These are phyloP conservation scores for Archivesica marissinica DNA, from an alignment of 1,140 invertebrate genomes.

Conservation along the genomic window DNA sequence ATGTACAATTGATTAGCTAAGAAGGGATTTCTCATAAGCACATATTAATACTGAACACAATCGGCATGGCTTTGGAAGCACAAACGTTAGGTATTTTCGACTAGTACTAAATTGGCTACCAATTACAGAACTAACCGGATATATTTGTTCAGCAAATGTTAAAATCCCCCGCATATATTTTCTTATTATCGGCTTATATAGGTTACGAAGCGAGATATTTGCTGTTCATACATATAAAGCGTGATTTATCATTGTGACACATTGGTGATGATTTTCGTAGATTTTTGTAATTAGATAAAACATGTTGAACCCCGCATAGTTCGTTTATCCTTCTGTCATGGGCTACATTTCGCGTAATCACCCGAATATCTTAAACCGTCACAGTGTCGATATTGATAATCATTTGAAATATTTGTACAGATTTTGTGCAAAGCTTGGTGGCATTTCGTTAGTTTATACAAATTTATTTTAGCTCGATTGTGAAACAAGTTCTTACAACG, in stretches of 20 bases:
- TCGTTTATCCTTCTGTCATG: slow-evolving; percentile 1
- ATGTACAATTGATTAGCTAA: slow-evolving; percentile 2
- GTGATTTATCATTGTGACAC: slow-evolving; percentile 60
- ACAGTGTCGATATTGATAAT: background rate
- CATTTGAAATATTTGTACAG: background rate
- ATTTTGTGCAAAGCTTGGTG: no score
- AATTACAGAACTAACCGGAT: slow-evolving; percentile 28
- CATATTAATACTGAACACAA: slow-evolving; percentile 33
- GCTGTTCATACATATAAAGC: slow-evolving; percentile 14
- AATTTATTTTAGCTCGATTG: no score
- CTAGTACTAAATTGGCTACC: slow-evolving; percentile 11
- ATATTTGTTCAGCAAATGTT: slow-evolving; percentile 44
- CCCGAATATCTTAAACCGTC: background rate
- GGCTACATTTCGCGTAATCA: background rate
- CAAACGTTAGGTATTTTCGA: slow-evolving; percentile 28
- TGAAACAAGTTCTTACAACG: no score
- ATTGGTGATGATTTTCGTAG: slow-evolving; percentile 34
- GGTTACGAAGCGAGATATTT: slow-evolving; percentile 13
- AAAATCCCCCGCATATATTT: background rate
- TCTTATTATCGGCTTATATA: slow-evolving; percentile 22
- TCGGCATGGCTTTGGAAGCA: background rate
- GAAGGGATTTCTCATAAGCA: slow-evolving; percentile 7
- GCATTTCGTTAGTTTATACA: no score
- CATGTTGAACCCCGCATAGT: background rate
- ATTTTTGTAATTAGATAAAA: slow-evolving; percentile 53